Conservation (phyloP, 2,888 invertebrate species). For the Dioctria linearis region DNA sequence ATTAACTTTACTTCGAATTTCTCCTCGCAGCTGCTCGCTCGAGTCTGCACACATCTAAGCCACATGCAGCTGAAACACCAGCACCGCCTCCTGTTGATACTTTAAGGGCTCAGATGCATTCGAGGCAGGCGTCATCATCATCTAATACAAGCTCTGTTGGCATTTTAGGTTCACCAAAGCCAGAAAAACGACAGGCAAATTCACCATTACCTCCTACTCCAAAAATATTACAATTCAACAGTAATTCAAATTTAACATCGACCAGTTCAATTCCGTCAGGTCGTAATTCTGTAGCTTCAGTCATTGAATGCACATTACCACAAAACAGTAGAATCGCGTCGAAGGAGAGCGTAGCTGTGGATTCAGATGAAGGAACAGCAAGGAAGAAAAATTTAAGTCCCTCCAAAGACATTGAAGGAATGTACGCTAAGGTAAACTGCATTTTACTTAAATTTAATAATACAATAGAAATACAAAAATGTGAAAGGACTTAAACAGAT, state of each 20-base stretch:
- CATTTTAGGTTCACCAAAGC: conserved; percentile 88
- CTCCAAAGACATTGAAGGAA: conserved; percentile 84
- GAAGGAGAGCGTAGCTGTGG: conserved; percentile 62
- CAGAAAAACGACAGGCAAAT: conserved; percentile 91
- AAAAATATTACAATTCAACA: conserved; percentile 64
- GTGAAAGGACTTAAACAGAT: too few relatives aligned
- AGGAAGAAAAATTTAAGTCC: conserved; percentile 73
- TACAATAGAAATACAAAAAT: too few relatives aligned
- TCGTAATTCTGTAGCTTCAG: conserved; percentile 70
- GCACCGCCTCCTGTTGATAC: conserved; percentile 75
- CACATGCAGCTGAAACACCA: conserved; percentile 61
- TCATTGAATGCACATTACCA: conserved; percentile 65
- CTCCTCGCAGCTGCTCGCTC: conserved; percentile 70
- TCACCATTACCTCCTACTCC: conserved; percentile 90
- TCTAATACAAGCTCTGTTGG: conserved; percentile 81
- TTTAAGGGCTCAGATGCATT: conserved; percentile 75
- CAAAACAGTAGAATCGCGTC: conserved; percentile 70
- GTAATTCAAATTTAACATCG: conserved; percentile 68
- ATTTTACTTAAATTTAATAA: not conserved
- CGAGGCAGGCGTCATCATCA: conserved; percentile 79
- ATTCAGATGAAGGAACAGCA: conserved; percentile 68
- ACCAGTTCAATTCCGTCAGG: conserved; percentile 63
- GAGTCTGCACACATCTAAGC: conserved; percentile 46
- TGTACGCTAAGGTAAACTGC: conserved; percentile 87
- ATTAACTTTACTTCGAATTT: conserved; percentile 3